Conservation (phyloP, 2,797 vertebrate species). For the Lagothrix lagotricha region DNA sequence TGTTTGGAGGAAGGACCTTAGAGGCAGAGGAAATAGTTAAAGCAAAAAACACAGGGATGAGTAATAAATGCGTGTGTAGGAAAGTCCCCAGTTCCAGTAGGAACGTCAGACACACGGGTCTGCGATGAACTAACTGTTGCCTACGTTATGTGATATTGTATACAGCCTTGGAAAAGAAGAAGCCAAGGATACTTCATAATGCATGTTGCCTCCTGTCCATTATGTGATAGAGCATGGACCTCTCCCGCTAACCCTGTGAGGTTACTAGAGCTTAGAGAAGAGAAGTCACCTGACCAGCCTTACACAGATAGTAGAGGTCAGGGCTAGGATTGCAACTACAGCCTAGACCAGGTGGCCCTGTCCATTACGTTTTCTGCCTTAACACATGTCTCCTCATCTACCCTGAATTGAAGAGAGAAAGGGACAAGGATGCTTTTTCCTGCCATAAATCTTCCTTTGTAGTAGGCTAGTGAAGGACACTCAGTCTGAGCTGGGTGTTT, state of each 20-base stretch:
- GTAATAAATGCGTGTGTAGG: too few species aligned
- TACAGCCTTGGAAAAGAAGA: not conserved
- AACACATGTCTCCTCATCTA: slow-evolving; percentile 54
- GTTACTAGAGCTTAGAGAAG: not conserved
- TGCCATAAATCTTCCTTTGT: not conserved
- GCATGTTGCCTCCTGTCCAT: not conserved
- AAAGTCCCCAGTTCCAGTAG: not conserved
- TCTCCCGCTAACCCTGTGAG: not conserved
- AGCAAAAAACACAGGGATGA: not conserved
- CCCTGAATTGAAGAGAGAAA: slow-evolving; percentile 72
- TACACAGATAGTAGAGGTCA: not conserved
- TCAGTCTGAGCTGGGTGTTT: slow-evolving; percentile 58
- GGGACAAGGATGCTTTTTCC: not conserved
- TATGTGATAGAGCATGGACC: not conserved
- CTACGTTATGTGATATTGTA: not conserved
- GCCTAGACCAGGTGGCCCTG: not conserved
- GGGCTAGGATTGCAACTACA: not conserved
- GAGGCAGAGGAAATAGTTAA: not conserved
- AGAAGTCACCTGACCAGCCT: not conserved
- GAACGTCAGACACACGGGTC: not conserved
- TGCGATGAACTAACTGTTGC: not conserved
- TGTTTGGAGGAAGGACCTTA: not conserved
- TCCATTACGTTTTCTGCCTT: not conserved
- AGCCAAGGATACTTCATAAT: not conserved
- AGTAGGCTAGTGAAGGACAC: slow-evolving; percentile 15